These are phyloP conservation scores for Aporrectodea caliginosa DNA, from an alignment of 1,140 invertebrate genomes.

Conservation along the genomic window DNA sequence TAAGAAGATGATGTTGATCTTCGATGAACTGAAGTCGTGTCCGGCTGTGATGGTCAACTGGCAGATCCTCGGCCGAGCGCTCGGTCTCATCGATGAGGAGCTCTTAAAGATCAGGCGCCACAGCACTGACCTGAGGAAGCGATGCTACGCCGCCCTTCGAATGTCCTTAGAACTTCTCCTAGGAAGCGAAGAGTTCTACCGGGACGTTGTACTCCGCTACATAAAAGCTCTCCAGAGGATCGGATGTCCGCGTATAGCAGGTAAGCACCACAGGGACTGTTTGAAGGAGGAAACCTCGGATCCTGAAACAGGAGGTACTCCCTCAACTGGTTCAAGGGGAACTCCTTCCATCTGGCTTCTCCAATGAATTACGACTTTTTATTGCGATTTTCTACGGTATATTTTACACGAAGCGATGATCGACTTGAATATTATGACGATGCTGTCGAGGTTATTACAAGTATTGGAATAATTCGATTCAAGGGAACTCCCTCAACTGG, in stretches of 20 bases:
- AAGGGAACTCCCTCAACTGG: too few species aligned
- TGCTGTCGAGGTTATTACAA: too few species aligned
- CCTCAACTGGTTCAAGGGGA: neutral
- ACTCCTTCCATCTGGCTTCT: neutral
- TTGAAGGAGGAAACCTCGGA: too few species aligned
- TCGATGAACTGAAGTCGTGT: conserved; percentile 6
- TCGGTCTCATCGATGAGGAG: neutral
- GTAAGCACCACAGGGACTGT: too few species aligned
- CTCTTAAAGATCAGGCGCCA: neutral
- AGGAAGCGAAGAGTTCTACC: conserved; percentile 4
- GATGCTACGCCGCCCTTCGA: neutral
- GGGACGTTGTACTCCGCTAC: neutral
- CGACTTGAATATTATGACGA: too few species aligned
- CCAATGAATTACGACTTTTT: neutral
- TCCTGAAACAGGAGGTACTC: too few species aligned
- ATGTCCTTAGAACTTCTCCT: neutral
- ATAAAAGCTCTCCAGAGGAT: neutral
- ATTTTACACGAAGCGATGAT: neutral
- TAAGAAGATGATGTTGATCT: neutral
- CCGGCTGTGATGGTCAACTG: conserved; percentile 12
- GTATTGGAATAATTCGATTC: too few species aligned
- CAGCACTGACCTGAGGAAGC: neutral
- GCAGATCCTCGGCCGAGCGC: neutral
- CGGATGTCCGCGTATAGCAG: conserved; percentile 3
- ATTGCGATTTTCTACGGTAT: neutral